phyloP scores from a whole-genome alignment of 92 coral and sea anemone species.

The Blastomussa wellsi region DNA sequence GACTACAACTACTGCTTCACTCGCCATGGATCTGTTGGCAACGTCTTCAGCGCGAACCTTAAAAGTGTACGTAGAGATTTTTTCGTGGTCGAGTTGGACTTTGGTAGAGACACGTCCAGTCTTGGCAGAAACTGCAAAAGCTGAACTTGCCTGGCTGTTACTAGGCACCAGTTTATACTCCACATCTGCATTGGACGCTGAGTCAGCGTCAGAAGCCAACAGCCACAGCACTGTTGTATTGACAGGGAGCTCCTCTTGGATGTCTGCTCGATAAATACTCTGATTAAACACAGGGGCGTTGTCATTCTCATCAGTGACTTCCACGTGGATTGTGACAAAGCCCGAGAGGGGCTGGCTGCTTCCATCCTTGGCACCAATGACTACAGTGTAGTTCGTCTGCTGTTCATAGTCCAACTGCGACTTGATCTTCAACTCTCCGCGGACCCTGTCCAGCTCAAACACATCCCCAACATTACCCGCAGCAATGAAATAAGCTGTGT shows the following conservation, averaged over 20 bases:
- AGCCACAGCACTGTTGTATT: constrained; percentile 64
- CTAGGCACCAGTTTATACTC: constrained; percentile 68
- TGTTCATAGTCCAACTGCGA: constrained; percentile 76
- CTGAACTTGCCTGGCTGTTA: constrained; percentile 36
- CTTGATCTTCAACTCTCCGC: constrained; percentile 63
- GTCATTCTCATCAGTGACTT: constrained; percentile 81
- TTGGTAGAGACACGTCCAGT: constrained; percentile 79
- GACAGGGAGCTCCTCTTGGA: constrained; percentile 65
- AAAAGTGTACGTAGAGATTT: constrained; percentile 57
- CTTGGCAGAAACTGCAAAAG: constrained; percentile 65
- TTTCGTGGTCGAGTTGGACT: constrained; percentile 78
- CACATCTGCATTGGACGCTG: constrained; percentile 73
- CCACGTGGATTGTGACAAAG: constrained; percentile 56
- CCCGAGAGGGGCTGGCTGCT: constrained; percentile 74
- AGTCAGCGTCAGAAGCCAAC: constrained; percentile 80
- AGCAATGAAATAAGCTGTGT: constrained; percentile 74
- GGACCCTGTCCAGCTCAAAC: constrained; percentile 73
- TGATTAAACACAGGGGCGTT: constrained; percentile 77
- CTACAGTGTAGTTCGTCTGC: constrained; percentile 63
- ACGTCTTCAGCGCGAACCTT: constrained; percentile 81
- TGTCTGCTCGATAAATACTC: constrained; percentile 54
- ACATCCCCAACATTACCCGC: constrained; percentile 79
- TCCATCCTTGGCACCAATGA: constrained; percentile 85
- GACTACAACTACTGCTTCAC: constrained; percentile 70
- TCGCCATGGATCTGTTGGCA: constrained; percentile 65